A percentile compares a stretch with the other conserved stretches of the same genome.
These are phyloP conservation scores for Notospermus geniculatus DNA, from an alignment of 1,140 invertebrate species.

Conservation along the genomic window DNA sequence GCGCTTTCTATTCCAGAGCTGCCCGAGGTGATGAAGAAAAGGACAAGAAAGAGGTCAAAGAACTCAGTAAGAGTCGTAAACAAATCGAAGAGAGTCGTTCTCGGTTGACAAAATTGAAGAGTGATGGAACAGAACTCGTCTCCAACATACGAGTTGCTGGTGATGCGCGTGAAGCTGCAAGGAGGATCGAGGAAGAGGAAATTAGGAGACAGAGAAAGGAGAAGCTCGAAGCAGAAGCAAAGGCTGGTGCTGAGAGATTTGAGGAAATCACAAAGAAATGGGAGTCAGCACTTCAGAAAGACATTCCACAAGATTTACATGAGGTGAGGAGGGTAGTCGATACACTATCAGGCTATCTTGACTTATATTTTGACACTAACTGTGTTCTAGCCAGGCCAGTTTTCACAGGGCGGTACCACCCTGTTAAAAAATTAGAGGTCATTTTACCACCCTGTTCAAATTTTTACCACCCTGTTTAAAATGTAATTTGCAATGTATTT, in stretches of 20 bases:
- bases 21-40: constrained; percentile 44
- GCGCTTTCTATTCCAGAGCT: constrained; percentile 30
- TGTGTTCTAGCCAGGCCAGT: no score
- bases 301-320: constrained; percentile 76
- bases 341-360: no score
- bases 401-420: no score
- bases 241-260: constrained; percentile 66
- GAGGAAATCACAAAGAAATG: constrained; percentile 66
- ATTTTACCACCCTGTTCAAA: no score
- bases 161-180: constrained; percentile 49
- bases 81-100: constrained; percentile 53
- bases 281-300: constrained; percentile 68
- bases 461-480: no score
- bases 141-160: constrained; percentile 54
- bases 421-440: no score
- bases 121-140: constrained; percentile 54
- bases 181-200: constrained; percentile 52
- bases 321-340: no score
- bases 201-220: constrained; percentile 52
- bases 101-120: constrained; percentile 47
- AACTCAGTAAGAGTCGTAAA: constrained; percentile 51
- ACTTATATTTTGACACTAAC: no score
- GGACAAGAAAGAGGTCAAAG: constrained; percentile 48
- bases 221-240: constrained; percentile 68
- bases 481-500: no score